Evolutionary conservation across 2,113 vertebrate genomes (phyloP).

Genomic region (Sinocyclocheilus anophthalmus): DNA sequence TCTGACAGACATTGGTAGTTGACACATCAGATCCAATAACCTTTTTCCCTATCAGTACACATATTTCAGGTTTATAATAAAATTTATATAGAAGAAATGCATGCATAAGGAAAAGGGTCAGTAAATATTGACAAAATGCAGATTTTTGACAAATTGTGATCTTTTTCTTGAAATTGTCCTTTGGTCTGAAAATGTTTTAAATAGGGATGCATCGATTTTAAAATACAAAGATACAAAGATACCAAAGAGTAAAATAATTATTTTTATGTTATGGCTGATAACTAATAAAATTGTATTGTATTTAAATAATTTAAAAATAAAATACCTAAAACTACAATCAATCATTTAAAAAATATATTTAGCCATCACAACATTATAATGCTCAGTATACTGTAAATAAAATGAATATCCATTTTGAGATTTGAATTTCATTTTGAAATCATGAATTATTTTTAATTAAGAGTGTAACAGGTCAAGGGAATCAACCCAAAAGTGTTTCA

Average conservation of each 20-base stretch:
- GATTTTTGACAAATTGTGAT: background rate
- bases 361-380: background rate
- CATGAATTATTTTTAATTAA: background rate
- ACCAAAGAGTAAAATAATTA: background rate
- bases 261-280: background rate
- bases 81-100: background rate
- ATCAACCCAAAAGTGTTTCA: background rate
- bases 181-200: background rate
- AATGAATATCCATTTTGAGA: background rate
- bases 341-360: background rate
- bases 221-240: background rate
- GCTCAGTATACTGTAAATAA: background rate
- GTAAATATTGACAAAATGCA: background rate
- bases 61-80: background rate
- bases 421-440: background rate
- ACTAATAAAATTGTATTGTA: background rate
- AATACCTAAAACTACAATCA: background rate
- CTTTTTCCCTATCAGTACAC: background rate
- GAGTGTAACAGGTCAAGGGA: background rate
- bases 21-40: background rate
- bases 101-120: too few species aligned
- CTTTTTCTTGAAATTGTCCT: background rate
- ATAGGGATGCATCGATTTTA: background rate
- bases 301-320: background rate
- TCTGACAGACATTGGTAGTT: slow-evolving; percentile 15